A percentile compares a stretch with the other conserved stretches of the same genome.
Evolutionary conservation across 2,797 vertebrate genomes (phyloP).

Genomic region (Takifugu ocellatus): DNA sequence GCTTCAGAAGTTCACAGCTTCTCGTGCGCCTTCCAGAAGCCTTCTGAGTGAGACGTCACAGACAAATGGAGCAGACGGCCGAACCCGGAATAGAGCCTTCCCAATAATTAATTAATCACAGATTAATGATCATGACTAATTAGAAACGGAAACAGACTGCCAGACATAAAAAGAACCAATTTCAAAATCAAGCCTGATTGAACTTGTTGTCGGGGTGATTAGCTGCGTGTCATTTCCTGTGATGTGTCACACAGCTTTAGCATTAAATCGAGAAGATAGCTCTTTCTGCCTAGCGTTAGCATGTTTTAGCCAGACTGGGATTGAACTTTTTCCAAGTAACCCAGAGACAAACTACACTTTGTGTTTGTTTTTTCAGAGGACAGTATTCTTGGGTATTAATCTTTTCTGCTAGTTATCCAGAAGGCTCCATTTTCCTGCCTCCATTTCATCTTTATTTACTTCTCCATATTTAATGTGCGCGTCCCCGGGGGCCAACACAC

Average conservation of each 20-base stretch:
- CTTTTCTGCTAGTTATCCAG: constrained; percentile 17
- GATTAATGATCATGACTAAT: constrained; percentile 15
- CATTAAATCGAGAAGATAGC: constrained; percentile 6
- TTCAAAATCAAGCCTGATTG: constrained; percentile 31
- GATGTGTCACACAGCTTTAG: no score
- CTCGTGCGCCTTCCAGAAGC: constrained; percentile 10
- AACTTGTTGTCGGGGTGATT: neutral
- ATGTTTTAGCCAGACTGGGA: constrained; percentile 38
- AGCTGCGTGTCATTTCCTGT: no score
- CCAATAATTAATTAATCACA: no score
- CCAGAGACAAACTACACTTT: constrained; percentile 11
- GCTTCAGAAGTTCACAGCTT: constrained; percentile 12
- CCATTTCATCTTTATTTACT: constrained; percentile 18
- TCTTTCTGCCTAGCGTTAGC: constrained; percentile 31
- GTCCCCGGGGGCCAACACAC: constrained; percentile 8
- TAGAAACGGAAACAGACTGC: constrained; percentile 15
- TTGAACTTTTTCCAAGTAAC: constrained; percentile 34
- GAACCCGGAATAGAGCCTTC: constrained; percentile 9
- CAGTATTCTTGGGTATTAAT: constrained; percentile 1
- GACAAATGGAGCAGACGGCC: constrained; percentile 15
- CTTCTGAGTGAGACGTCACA: constrained; percentile 22
- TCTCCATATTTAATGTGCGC: constrained; percentile 26
- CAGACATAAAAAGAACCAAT: constrained; percentile 36
- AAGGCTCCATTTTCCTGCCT: constrained; percentile 8
- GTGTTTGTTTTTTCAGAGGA: constrained; percentile 3